These are phyloP conservation scores for Apamea anceps DNA, from an alignment of 2,888 invertebrate genomes.

Conservation along the genomic window DNA sequence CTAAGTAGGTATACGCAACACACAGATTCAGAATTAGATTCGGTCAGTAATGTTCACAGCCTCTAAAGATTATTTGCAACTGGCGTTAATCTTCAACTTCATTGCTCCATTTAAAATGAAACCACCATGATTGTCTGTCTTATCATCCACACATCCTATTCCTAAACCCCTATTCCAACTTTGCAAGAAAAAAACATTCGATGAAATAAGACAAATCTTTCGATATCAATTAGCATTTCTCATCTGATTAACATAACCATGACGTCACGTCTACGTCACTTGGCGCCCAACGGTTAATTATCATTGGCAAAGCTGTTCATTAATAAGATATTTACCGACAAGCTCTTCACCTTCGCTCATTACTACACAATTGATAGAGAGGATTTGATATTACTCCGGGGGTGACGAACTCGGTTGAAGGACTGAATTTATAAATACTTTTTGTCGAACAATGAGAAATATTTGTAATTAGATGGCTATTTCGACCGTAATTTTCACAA, in stretches of 20 bases:
- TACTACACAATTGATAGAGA: conserved; percentile 25
- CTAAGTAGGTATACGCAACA: background rate
- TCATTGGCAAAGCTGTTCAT: conserved; percentile 2
- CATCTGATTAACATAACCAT: background rate
- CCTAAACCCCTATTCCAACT: too few species aligned
- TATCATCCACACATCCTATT: too few species aligned
- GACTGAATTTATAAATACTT: background rate
- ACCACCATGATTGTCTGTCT: background rate
- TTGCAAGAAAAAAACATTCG: background rate
- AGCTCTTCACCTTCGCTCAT: conserved; percentile 8
- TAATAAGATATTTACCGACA: conserved; percentile 18
- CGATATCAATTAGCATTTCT: background rate
- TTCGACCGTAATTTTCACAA: background rate
- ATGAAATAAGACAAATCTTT: background rate
- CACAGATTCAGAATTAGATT: background rate
- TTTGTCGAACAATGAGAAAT: background rate
- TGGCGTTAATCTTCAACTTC: too few species aligned
- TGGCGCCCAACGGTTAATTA: conserved; percentile 23
- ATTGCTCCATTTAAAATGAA: background rate
- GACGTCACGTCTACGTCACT: conserved; percentile 2
- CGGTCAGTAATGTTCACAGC: background rate
- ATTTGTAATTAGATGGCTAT: background rate
- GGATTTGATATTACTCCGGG: background rate
- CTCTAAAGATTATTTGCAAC: background rate
- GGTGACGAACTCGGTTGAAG: background rate